A percentile compares a stretch with the other conserved stretches of the same genome.
Evolutionary conservation across 2,888 invertebrate genomes (phyloP).

Genomic region (Harmothoe impar): DNA sequence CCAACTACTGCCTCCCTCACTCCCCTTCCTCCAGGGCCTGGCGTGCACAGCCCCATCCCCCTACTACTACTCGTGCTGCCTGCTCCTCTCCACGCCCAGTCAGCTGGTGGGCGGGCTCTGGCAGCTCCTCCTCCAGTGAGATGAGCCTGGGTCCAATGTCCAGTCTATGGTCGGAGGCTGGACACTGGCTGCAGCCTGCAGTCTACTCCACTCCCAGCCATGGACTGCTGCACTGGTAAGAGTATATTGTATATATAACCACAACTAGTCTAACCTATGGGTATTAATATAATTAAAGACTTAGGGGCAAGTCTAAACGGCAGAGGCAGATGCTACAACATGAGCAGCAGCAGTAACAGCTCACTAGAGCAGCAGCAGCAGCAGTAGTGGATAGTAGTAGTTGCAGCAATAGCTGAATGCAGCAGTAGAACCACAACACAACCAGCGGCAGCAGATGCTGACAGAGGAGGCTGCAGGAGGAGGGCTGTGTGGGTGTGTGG

Average conservation of each 20-base stretch:
- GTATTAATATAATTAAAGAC: too few species aligned
- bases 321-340: too few species aligned
- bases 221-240: too few species aligned
- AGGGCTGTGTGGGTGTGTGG: background rate
- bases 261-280: too few species aligned
- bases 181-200: background rate
- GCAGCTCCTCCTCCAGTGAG: background rate
- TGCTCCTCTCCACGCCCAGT: background rate
- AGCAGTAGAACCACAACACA: too few species aligned
- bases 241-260: too few species aligned
- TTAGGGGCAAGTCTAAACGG: too few species aligned
- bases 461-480: background rate
- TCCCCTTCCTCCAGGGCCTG: background rate
- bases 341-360: too few species aligned
- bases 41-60: background rate
- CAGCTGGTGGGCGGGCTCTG: background rate
- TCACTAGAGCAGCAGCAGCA: too few species aligned
- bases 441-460: constrained; percentile 2
- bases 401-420: background rate
- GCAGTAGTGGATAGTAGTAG: too few species aligned
- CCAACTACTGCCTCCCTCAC: background rate
- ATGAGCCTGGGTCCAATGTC: too few species aligned
- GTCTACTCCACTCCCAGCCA: background rate
- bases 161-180: background rate
- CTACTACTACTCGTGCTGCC: background rate